A percentile compares a stretch with the other conserved stretches of the same genome.
Conservation (phyloP, 2,113 vertebrate genomes). For the Pedetes capensis region DNA sequence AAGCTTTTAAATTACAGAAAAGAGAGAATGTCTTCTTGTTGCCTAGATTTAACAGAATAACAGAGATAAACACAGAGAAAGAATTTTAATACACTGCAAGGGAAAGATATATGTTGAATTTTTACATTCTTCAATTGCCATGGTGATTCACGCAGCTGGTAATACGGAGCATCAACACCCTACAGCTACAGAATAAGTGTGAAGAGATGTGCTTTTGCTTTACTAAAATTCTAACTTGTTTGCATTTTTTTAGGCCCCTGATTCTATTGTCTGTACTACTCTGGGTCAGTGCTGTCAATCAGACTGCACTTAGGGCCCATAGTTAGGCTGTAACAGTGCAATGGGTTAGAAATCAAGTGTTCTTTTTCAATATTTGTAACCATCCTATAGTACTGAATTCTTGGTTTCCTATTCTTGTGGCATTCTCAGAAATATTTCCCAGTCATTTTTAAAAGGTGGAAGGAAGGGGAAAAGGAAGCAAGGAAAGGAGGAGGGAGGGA, state of each 20-base stretch:
- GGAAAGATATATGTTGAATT: neutral
- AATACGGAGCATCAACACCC: neutral
- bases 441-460: neutral
- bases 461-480: neutral
- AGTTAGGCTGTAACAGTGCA: neutral
- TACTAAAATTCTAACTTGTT: neutral
- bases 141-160: neutral
- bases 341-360: neutral
- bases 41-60: neutral
- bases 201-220: neutral
- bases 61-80: neutral
- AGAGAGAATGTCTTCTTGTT: neutral
- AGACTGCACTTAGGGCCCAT: neutral
- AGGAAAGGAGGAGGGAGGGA: too few species aligned
- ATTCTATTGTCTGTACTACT: neutral
- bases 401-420: neutral
- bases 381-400: neutral
- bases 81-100: neutral
- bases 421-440: neutral
- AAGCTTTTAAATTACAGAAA: constrained; percentile 27
- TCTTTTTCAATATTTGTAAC: neutral
- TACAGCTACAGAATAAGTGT: neutral
- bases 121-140: constrained; percentile 38
- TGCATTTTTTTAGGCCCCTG: neutral
- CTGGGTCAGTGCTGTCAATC: neutral